Percentiles rank a stretch among this genome's conserved stretches.
Conservation (phyloP, 2,797 vertebrate genomes). For the Mico argentatus region DNA sequence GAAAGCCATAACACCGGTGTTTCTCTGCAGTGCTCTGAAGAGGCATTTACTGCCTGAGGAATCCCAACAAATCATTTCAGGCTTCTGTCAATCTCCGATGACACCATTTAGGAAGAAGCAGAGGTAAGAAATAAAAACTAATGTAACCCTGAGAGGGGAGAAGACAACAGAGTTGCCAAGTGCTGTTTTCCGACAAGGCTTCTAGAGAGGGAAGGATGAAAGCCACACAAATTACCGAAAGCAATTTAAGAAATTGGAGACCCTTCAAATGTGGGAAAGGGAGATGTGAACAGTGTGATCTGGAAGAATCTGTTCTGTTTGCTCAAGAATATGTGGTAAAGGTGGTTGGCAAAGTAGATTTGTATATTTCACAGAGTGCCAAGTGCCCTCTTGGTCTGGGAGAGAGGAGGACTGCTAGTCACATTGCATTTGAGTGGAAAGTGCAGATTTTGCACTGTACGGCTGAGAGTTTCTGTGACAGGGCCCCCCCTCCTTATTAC, state of each 20-base stretch:
- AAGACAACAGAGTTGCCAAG: constrained; percentile 10
- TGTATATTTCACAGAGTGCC: background rate
- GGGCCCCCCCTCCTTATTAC: fast-evolving
- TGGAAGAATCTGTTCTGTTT: constrained; percentile 7
- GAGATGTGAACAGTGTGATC: background rate
- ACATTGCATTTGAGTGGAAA: fast-evolving
- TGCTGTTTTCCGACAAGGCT: constrained; percentile 41
- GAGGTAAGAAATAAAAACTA: constrained; percentile 47
- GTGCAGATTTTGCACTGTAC: background rate
- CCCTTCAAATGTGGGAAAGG: constrained; percentile 6
- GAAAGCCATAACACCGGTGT: background rate
- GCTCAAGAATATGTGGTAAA: background rate
- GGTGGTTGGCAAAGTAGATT: background rate
- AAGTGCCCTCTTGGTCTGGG: background rate
- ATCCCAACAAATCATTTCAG: constrained; percentile 32
- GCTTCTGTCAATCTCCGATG: constrained; percentile 52
- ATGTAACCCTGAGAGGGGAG: background rate
- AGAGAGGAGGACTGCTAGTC: background rate
- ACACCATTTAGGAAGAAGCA: constrained; percentile 58
- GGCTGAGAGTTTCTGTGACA: background rate
- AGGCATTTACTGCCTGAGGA: constrained; percentile 40
- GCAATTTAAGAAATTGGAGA: constrained; percentile 52
- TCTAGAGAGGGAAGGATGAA: constrained; percentile 44
- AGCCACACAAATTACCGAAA: constrained; percentile 53
- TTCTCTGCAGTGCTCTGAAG: background rate